A percentile compares a stretch with the other conserved stretches of the same genome.
Conservation (phyloP, 1,140 invertebrate species). For the Maniola jurtina region DNA sequence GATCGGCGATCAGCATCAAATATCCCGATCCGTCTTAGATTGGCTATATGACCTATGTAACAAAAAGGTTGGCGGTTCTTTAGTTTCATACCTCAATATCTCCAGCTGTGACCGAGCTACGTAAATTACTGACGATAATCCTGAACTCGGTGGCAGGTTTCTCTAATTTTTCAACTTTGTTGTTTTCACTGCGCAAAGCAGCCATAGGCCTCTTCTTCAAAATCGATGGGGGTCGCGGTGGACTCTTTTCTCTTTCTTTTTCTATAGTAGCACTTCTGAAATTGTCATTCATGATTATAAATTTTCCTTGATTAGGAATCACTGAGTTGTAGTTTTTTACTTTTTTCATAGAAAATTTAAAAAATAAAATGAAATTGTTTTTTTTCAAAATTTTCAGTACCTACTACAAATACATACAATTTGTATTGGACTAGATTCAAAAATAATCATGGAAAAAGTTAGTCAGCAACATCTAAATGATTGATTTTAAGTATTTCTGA, state of each 20-base stretch:
- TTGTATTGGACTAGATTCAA: no score
- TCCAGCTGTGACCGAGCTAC: constrained; percentile 90
- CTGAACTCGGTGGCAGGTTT: constrained; percentile 81
- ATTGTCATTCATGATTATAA: background rate
- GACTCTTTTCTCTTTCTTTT: constrained; percentile 65
- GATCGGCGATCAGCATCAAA: no score
- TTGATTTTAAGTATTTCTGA: no score
- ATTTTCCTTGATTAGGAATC: no score
- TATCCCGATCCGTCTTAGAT: no score
- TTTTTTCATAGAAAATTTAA: no score
- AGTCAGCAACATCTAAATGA: no score
- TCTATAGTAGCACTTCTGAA: constrained; percentile 45
- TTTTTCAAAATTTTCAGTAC: no score
- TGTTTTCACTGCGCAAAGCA: constrained; percentile 58
- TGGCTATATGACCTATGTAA: background rate
- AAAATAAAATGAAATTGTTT: no score
- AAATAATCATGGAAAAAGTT: no score
- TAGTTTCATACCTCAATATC: constrained; percentile 86
- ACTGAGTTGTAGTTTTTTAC: no score
- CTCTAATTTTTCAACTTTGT: constrained; percentile 58
- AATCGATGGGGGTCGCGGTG: constrained; percentile 71
- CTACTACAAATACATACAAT: no score
- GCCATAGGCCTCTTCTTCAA: constrained; percentile 74
- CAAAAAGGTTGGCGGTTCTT: background rate
- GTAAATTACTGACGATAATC: constrained; percentile 93